phyloP scores from a whole-genome alignment of 2,797 vertebrate species.

The Phrynocephalus forsythii region DNA sequence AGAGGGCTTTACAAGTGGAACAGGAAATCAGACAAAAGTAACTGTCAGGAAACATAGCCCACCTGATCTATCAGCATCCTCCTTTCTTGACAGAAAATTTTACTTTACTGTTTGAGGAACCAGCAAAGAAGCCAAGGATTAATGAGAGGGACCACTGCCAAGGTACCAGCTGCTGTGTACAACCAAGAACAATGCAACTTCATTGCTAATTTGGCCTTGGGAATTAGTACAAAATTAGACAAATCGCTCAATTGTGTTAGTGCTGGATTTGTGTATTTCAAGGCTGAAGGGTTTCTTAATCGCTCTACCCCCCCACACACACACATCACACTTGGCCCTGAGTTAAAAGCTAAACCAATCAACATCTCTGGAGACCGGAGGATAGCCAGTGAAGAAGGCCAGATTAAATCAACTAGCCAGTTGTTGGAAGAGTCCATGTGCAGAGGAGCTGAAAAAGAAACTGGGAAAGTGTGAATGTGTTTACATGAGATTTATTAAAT shows the following conservation, averaged over 20 bases:
- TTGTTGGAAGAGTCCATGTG: not conserved
- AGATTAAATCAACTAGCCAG: slow-evolving; percentile 7
- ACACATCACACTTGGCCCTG: not conserved
- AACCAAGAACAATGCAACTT: slow-evolving; percentile 39
- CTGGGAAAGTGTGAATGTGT: not conserved
- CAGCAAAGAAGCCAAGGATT: slow-evolving; percentile 4
- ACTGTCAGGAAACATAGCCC: not conserved
- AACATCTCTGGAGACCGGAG: slow-evolving; percentile 1
- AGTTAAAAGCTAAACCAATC: not conserved
- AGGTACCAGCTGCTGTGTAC: slow-evolving; percentile 33
- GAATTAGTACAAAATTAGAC: slow-evolving; percentile 14
- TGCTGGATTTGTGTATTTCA: slow-evolving; percentile 2
- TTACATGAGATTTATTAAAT: not conserved
- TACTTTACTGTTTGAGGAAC: slow-evolving; percentile 14
- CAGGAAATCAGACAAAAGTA: not conserved
- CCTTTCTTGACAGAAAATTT: slow-evolving; percentile 20
- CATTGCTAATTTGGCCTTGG: slow-evolving; percentile 29
- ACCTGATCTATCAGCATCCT: not conserved
- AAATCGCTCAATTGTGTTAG: slow-evolving; percentile 22
- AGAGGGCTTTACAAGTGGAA: not conserved
- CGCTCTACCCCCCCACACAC: not conserved
- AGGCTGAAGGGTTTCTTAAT: slow-evolving; percentile 9
- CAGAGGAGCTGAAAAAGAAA: not conserved
- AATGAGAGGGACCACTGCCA: slow-evolving; percentile 22
- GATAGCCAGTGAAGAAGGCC: not conserved